Conservation (phyloP, 2,888 invertebrate genomes). For the Cyclophora albipunctata region DNA sequence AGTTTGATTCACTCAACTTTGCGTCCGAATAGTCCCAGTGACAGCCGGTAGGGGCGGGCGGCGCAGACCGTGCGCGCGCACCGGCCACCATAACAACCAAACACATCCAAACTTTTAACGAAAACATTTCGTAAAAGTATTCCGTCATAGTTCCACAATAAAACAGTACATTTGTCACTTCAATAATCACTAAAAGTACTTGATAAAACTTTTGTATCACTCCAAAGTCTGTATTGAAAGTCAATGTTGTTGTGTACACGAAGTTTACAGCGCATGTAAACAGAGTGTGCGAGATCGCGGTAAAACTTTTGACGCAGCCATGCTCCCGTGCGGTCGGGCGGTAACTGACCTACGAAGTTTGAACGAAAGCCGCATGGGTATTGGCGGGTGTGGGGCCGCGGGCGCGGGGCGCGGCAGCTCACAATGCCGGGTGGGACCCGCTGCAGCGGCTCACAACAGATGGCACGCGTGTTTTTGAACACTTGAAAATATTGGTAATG, state of each 20-base stretch:
- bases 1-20: conserved; percentile 75
- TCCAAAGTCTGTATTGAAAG: conserved; percentile 44
- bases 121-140: conserved; percentile 69
- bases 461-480: conserved; percentile 73
- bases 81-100: conserved; percentile 55
- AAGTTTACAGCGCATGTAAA: conserved; percentile 67
- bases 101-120: conserved; percentile 73
- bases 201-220: conserved; percentile 49
- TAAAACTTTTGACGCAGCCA: conserved; percentile 73
- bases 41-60: conserved; percentile 82
- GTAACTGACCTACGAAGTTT: conserved; percentile 78
- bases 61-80: conserved; percentile 73
- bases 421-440: conserved; percentile 61
- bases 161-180: conserved; percentile 65
- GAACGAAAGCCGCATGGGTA: conserved; percentile 74
- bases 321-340: conserved; percentile 74
- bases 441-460: conserved; percentile 71
- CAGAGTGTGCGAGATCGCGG: conserved; percentile 65
- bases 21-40: conserved; percentile 79
- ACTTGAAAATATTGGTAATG: conserved; percentile 66
- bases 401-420: conserved; percentile 46
- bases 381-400: conserved; percentile 39
- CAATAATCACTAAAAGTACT: conserved; percentile 43
- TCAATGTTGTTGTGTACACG: conserved; percentile 51
- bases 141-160: conserved; percentile 55